Percentiles rank a stretch among this genome's conserved stretches.
Evolutionary conservation across 2,113 vertebrate species (phyloP).

Genomic region (Cepphus grylle): DNA sequence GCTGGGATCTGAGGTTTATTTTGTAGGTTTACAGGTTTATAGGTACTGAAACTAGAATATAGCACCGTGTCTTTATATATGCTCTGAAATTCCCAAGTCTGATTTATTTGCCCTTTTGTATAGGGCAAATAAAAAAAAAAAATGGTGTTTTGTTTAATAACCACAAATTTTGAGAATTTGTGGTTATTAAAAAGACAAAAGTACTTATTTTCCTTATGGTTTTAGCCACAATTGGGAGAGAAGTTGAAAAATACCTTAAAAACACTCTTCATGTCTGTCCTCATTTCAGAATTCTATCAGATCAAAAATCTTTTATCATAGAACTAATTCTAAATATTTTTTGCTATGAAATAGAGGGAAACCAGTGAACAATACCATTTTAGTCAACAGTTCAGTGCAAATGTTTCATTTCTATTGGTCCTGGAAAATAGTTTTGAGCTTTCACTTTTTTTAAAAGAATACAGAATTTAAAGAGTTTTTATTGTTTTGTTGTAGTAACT

Average conservation of each 20-base stretch:
- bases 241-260: not conserved
- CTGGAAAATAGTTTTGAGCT: not conserved
- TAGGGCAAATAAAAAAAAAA: too few relatives aligned
- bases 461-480: not conserved
- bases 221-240: not conserved
- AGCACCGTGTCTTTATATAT: not conserved
- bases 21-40: not conserved
- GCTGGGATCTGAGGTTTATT: not conserved
- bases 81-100: not conserved
- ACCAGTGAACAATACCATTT: not conserved
- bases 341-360: not conserved
- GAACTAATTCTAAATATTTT: not conserved
- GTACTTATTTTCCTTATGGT: not conserved
- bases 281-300: not conserved
- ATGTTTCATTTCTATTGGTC: not conserved
- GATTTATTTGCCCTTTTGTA: not conserved
- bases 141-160: too few relatives aligned
- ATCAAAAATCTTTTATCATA: not conserved
- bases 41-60: not conserved
- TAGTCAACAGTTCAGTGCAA: not conserved
- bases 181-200: not conserved
- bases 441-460: not conserved
- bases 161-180: not conserved
- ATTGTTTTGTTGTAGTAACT: not conserved
- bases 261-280: not conserved